Conservation (phyloP, 2,797 vertebrate genomes). For the Chiroxiphia lanceolata region DNA sequence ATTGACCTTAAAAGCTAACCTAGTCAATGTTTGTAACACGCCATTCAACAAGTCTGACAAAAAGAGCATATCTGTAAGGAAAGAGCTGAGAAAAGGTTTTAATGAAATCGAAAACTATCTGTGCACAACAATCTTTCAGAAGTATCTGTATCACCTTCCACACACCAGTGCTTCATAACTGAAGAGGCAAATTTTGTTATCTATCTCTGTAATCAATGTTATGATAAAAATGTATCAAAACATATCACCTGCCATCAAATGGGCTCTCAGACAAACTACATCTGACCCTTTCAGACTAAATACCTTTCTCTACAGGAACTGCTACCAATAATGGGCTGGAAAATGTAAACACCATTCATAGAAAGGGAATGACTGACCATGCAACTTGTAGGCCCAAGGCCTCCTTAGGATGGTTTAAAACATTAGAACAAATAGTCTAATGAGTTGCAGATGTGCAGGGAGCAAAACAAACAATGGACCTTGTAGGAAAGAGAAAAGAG, state of each 20-base stretch:
- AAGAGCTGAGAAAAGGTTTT: not conserved
- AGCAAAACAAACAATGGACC: not conserved
- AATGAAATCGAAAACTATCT: not conserved
- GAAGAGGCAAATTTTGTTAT: not conserved
- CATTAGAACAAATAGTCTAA: not conserved
- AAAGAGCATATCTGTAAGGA: not conserved
- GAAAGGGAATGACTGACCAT: not conserved
- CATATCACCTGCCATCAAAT: not conserved
- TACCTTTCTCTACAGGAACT: not conserved
- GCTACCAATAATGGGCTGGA: not conserved
- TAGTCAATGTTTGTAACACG: not conserved
- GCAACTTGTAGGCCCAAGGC: not conserved
- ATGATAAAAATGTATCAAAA: not conserved
- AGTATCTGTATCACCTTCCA: not conserved
- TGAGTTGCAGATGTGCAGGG: not conserved
- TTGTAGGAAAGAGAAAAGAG: not conserved
- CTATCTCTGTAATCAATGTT: not conserved
- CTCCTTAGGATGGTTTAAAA: not conserved
- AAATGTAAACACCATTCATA: not conserved
- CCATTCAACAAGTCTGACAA: not conserved
- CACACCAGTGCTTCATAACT: not conserved
- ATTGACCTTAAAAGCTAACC: not conserved
- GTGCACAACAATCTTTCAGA: not conserved
- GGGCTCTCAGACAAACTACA: not conserved
- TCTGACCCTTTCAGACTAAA: not conserved